Base-by-base conservation (phyloP, 2,113 vertebrate species). In the Tretioscincus oriximinensis region DNA sequence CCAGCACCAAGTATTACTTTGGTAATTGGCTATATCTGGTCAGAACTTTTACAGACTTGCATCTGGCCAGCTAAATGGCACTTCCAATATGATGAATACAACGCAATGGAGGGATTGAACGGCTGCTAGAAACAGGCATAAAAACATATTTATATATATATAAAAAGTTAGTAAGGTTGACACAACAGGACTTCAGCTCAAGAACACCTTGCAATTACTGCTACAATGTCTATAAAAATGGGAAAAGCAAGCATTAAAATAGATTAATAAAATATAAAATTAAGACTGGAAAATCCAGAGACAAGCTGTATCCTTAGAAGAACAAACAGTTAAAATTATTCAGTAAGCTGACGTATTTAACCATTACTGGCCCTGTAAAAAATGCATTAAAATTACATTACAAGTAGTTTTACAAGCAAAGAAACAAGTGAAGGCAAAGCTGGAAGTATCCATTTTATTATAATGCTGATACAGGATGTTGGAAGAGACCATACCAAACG, bases 401-500 rank as follows among this genome's bases (percentile, higher is more conserved):
- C 93, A 95, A 92, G 93, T 95, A 95, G 90, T 92, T 96, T 95
- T 94, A 95, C 94, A 94, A 97, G 96, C 94, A 96, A 96, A 96
- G 94, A 95, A 97, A 98, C 96, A 96, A 96, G 96, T 96, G 97
- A 97, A 96, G 96, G 96, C 96, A 98, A 98, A 98, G 97, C 96
- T 98, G 92, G 97, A 97, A 95, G 97, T 98, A 96, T 98, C 97
- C 98, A 96, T 96, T 97, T 96, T 96, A 95, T 96, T 96, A 98
- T 96, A 98, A 98, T 97, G 97, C 97, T 97, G 98, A 99, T 98
- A 99, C 98, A 98, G 98, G 98, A 99, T 99, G 98, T 99, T 98
- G 98, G 96, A 99, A 99, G 96, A 96, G 98, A 99, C 98, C 98
- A 99, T 99, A 99, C 98, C 98, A 99, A 99, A 99, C 96, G 98